Conservation (phyloP, 2,888 invertebrate genomes). For the Conus canariensis region DNA sequence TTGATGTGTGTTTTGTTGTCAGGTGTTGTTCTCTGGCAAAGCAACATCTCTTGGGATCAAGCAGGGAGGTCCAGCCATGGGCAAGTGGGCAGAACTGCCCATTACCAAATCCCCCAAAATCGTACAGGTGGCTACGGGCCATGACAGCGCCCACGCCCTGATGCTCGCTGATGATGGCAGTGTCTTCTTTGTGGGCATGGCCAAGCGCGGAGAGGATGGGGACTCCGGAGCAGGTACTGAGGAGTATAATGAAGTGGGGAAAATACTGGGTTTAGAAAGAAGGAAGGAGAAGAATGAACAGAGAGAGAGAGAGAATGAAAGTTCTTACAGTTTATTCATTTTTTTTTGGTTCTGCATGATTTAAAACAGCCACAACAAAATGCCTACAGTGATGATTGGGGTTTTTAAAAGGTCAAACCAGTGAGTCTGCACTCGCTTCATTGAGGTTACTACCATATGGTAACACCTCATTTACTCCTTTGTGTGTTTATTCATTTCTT, state of each 20-base stretch:
- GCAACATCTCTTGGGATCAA: constrained; percentile 92
- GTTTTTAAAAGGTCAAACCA: too few relatives aligned
- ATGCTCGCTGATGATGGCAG: constrained; percentile 95
- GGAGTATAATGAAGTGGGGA: background rate
- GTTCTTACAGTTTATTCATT: background rate
- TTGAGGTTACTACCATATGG: too few relatives aligned
- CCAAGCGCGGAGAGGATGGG: constrained; percentile 95
- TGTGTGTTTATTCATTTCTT: too few relatives aligned
- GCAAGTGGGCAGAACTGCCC: constrained; percentile 80
- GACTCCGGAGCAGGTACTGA: constrained; percentile 83
- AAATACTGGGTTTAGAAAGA: background rate
- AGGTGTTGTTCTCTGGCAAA: constrained; percentile 93
- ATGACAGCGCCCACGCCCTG: constrained; percentile 95
- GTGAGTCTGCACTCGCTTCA: too few relatives aligned
- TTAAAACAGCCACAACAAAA: too few relatives aligned
- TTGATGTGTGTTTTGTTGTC: background rate
- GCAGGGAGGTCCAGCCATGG: constrained; percentile 75
- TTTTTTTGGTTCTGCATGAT: too few relatives aligned
- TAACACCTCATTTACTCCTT: too few relatives aligned
- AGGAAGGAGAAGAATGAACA: background rate
- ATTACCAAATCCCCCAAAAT: constrained; percentile 87
- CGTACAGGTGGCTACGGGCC: constrained; percentile 91
- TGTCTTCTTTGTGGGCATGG: constrained; percentile 91
- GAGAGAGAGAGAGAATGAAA: background rate
- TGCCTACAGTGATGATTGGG: too few relatives aligned